These are phyloP conservation scores for Arge pagana DNA, from an alignment of 2,888 invertebrate genomes.

Conservation along the genomic window DNA sequence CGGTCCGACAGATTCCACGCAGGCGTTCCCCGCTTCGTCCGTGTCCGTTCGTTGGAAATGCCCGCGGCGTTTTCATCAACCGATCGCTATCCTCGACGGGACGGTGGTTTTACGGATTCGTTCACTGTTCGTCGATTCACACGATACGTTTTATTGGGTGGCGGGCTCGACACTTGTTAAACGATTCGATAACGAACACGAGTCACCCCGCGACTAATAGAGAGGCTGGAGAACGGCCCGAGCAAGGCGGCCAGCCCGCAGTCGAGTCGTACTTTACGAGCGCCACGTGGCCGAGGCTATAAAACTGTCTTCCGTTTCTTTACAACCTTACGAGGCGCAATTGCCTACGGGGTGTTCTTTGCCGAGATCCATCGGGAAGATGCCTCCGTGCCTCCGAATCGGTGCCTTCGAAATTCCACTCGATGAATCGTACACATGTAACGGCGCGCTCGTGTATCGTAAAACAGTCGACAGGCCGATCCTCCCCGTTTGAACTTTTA, in stretches of 20 bases:
- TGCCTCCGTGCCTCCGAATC: slow-evolving; percentile 38
- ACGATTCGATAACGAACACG: slow-evolving; percentile 39
- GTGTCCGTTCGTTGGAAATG: slow-evolving; percentile 8
- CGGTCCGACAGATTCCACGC: slow-evolving; percentile 16
- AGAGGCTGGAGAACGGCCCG: slow-evolving; percentile 23
- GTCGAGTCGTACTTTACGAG: slow-evolving; percentile 47
- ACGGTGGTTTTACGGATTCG: slow-evolving; percentile 37
- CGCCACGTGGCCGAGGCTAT: slow-evolving; percentile 61
- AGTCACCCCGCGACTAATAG: slow-evolving; percentile 27
- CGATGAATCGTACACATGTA: too few relatives aligned
- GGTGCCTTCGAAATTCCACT: slow-evolving; percentile 44
- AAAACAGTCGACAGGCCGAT: too few relatives aligned
- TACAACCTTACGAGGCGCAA: slow-evolving; percentile 55
- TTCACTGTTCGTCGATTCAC: slow-evolving; percentile 60
- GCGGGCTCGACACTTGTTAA: too few relatives aligned
- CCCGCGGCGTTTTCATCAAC: slow-evolving; percentile 26
- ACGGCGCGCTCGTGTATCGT: too few relatives aligned
- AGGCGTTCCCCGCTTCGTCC: slow-evolving; percentile 6
- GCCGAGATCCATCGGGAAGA: slow-evolving; percentile 38
- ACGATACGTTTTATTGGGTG: too few relatives aligned
- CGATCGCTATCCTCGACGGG: slow-evolving; percentile 17
- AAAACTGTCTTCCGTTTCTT: slow-evolving; percentile 62
- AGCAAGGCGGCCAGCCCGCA: slow-evolving; percentile 32
- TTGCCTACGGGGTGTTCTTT: slow-evolving; percentile 45
- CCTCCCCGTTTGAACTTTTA: too few relatives aligned